Evolutionary conservation across 2,113 vertebrate species (phyloP), one percentile per base, ranked within the genome.

Genomic region (Dendrocopos noguchii): DNA sequence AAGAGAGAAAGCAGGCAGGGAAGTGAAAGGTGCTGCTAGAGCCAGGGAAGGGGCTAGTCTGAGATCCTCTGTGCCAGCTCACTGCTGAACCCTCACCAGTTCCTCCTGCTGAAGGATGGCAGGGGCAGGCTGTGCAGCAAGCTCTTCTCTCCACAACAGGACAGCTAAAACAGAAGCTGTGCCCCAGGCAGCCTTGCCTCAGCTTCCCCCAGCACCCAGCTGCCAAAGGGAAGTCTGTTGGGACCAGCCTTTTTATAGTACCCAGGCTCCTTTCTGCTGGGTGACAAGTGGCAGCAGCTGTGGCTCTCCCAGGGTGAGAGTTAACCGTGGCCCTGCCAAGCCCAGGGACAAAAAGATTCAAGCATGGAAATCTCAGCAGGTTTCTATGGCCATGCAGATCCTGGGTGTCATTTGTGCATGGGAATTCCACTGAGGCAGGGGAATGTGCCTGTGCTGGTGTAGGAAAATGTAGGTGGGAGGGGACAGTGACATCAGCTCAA

Each of bases 401-500:
- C 68, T 74, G 57, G 44, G 39, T 80, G 19, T 81, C 39, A 75
- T 34, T 72, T 66, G 70, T 36, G 66, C 36, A 21, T 2, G 6
- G 76, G 70, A 78, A 86, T 94, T 80, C 61, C 84, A 78, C 61
- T 57, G 87, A 64, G 72, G 57, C 34, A 84, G 80, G 84, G n/a
- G 63, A 77, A 87, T 79, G 86, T 63, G 66, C 68, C 72, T 18
- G 17, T 90, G 91, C 72, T 91, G 76, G 88, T 76, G 74, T 22
- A 85, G 76, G 72, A 83, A 94, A 90, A 83, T 11, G 8, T 71
- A 34, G 47, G 56, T 16, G 55, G 82, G 85, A 89, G 75, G 71
- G 36, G 75, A 89, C 93, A 87, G 53, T 92, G 87, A 88, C 72
- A 94, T 87, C 79, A 71, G 72, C 84, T 42, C 61, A 94, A 92